Evolutionary conservation across 2,113 vertebrate genomes (phyloP), one percentile per base, ranked within the genome.

Genomic region (Zosterops hypoxanthus): DNA sequence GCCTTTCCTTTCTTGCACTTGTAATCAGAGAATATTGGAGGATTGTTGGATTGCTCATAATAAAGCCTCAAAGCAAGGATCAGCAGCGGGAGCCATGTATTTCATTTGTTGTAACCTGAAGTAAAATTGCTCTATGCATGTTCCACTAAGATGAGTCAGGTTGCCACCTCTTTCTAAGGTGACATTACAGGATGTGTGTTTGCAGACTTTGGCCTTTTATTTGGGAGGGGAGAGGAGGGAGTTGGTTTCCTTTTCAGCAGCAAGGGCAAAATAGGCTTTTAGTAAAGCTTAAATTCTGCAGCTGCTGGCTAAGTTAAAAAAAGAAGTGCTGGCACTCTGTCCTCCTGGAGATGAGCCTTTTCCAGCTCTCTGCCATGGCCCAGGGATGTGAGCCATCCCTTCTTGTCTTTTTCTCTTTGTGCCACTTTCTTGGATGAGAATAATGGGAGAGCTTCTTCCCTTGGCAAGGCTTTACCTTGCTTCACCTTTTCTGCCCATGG

Each of bases 231-330:
- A 92, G 41, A 79, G 36, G 57, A 85, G 92, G 49, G 41, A 72
- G 78, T 65, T 71, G 21, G 41, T 69, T 95, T 96, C 91, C 89
- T 95, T 91, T 94, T 73, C 70, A 82, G n/a, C 73, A 94, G 78
- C 61, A 65, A 82, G 77, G 24, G 80, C 64, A 83, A 88, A 94
- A 88, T 57, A 69, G 84, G 42, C 81, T 91, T 87, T 95, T 87
- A 87, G 76, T 91, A 84, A 82, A 94, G 78, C 70, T 85, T 69
- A 56, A 94, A 92, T 89, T 87, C 70, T 92, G 86, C 94, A 96
- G 94, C 86, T 95, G 86, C 66, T 94, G 56, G 70, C 73, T 91
- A 57, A 86, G 70, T 87, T 92, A 63, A 85, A 91, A 89, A 79
- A 94, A 88, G 56, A 92, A 87, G 78, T 53, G 39, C 77, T 96